Evolutionary conservation across 1,140 invertebrate genomes (phyloP), one percentile per base, ranked within the genome.

Genomic region (Phenacoccus solenopsis): DNA sequence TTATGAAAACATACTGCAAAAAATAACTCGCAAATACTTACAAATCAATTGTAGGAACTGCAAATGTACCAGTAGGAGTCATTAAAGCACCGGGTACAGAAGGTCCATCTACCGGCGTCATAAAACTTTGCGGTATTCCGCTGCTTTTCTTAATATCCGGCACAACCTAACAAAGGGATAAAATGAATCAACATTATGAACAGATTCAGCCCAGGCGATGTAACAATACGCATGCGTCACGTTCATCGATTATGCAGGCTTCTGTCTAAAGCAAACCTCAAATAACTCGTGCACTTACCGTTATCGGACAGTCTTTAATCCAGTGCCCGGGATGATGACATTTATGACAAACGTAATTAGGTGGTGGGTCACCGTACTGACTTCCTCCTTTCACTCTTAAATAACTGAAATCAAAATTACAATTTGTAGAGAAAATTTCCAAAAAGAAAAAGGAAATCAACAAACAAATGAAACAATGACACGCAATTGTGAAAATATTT

Each of bases 91-190:
- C 94, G 73, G 90, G 92, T 73, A 90, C 88, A 78, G 88, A 84
- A 49, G 92, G 92, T 69, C 93, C 90, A 76, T 94, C 90, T 4
- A 94, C 91, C 30, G 90, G 88, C 71, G 95, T 91, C 86, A 98
- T 93, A 81, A 98, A 96, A 82, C 94, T 96, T 71, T 90, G 83
- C 21, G 96, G 96, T 76, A 99, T 98, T n/a, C 96, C 96, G 70
- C 96, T 98, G 76, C 90, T 95, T 76, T 95, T 88, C 76, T 93
- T 93, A 38, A 94, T 87, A 77, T 95, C 91, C 68, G 87, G 82
- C 16, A 84, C 72, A 70, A 70, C 83, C 74, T 90, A 16, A 49
- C 38, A n/a, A 86, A 81, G 85, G 72, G 74, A 78, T 70, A 76
- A 74, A 75, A 71, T 72, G 71, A 72, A n/a, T 67, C 30, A 30